Base-by-base conservation (phyloP, 2,888 invertebrate genomes). In the Desoria tigrina region DNA sequence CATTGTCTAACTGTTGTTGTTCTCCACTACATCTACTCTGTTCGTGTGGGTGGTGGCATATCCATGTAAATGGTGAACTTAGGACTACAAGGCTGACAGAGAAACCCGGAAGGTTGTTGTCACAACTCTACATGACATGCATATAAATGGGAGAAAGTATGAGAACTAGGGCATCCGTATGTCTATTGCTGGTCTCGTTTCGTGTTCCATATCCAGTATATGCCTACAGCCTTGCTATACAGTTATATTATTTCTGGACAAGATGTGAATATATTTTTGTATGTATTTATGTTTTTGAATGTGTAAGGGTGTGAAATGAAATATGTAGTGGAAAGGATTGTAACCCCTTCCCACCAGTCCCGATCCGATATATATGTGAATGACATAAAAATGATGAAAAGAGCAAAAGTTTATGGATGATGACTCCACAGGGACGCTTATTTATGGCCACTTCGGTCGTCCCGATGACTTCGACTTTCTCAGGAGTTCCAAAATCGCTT, bases 401-500 rank as follows among this genome's bases (percentile, higher is more conserved):
- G 27, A 18, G 53, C 21, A 11, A 37, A 55, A 37, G 9, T 23
- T 51, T 14, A 24, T 51, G 51, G 11, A 51, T 51, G 51, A 51
- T 51, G 23, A 32, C 63, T 61, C 71, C 53, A 37, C 65, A 76
- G 76, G 74, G 70, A 75, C 74, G 51, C 74, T 76, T 71, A 71
- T 76, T 73, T 76, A 76, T 71, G 74, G 71, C 58, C 71, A 72
- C 64, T 76, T 72, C 65, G 76, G 76, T 50, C 65, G 70, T 39
- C 45, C 61, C 49, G 68, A 75, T 61, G 76, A 76, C 63, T 65
- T 70, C 54, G 66, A 74, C 53, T 68, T 73, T 65, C 69, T 76
- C 54, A 67, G 62, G 28, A 70, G 55, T 27, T 66, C 68, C 42
- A 63, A 65, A 64, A 64, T 74, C 37, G 54, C 61, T 26, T 61